Evolutionary conservation across 35 echinoderm and acorn worm genomes (phyloP).

Genomic region (Heliocidaris tuberculata): DNA sequence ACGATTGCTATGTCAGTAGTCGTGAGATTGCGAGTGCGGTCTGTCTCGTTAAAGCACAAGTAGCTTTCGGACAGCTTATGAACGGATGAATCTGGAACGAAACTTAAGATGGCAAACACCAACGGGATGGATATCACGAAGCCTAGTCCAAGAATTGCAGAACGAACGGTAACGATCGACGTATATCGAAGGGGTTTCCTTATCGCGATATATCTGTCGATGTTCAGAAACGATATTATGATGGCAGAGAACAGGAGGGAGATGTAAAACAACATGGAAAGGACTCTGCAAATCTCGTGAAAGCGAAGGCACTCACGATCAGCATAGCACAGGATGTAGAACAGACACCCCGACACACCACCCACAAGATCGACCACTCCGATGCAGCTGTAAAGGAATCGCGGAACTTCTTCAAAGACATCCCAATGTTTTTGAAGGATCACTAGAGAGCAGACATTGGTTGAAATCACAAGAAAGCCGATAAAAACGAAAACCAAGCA

Average conservation of each 20-base stretch:
- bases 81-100: neutral
- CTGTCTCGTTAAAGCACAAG: neutral
- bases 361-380: too few species aligned
- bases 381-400: neutral
- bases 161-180: neutral
- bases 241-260: neutral
- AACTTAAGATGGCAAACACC: neutral
- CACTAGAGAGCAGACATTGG: neutral
- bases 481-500: neutral
- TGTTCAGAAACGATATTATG: neutral
- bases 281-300: neutral
- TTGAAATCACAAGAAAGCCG: neutral
- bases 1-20: neutral
- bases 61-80: neutral
- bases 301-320: neutral
- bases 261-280: neutral
- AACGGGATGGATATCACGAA: neutral
- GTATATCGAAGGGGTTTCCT: neutral
- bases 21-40: neutral
- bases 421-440: neutral
- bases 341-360: neutral
- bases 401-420: neutral
- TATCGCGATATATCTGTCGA: neutral
- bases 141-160: neutral
- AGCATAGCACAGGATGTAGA: neutral